phyloP scores from a whole-genome alignment of 2,888 invertebrate genomes.

The Xylocampa areola region DNA sequence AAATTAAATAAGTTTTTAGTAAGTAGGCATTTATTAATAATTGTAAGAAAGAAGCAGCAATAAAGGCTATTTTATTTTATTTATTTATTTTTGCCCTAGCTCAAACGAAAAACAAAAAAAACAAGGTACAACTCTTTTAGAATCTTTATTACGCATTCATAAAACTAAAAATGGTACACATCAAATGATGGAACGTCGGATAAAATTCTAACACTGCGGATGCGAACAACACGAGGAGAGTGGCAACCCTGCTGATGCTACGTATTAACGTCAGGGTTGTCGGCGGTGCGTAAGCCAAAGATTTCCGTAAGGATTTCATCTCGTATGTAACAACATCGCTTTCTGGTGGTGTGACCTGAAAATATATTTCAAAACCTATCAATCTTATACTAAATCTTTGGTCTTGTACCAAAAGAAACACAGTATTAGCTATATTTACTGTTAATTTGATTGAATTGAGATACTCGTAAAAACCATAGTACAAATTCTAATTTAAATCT shows the following conservation, averaged over 20 bases:
- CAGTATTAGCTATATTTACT: too few species aligned
- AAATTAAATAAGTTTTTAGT: too few species aligned
- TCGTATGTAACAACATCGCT: slow-evolving; percentile 58
- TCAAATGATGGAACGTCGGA: slow-evolving; percentile 67
- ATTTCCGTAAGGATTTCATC: slow-evolving; percentile 74
- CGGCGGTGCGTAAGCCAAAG: slow-evolving; percentile 54
- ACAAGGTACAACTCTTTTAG: neutral
- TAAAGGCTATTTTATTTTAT: too few species aligned
- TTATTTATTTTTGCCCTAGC: too few species aligned
- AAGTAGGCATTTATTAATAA: too few species aligned
- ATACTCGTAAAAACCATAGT: too few species aligned
- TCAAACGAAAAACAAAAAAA: neutral
- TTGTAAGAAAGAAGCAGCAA: too few species aligned
- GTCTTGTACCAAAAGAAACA: too few species aligned
- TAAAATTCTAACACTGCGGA: slow-evolving; percentile 75
- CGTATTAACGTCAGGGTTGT: slow-evolving; percentile 69
- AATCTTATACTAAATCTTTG: too few species aligned
- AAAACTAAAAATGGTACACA: slow-evolving; percentile 58
- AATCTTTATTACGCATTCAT: slow-evolving; percentile 54
- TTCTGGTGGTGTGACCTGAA: slow-evolving; percentile 79
- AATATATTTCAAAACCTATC: too few species aligned
- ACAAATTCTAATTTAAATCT: too few species aligned
- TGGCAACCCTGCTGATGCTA: slow-evolving; percentile 69
- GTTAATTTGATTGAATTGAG: too few species aligned
- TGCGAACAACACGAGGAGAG: slow-evolving; percentile 68